Evolutionary conservation across 1,140 invertebrate genomes (phyloP), one percentile per base, ranked within the genome.

Genomic region (Aplysia californica): DNA sequence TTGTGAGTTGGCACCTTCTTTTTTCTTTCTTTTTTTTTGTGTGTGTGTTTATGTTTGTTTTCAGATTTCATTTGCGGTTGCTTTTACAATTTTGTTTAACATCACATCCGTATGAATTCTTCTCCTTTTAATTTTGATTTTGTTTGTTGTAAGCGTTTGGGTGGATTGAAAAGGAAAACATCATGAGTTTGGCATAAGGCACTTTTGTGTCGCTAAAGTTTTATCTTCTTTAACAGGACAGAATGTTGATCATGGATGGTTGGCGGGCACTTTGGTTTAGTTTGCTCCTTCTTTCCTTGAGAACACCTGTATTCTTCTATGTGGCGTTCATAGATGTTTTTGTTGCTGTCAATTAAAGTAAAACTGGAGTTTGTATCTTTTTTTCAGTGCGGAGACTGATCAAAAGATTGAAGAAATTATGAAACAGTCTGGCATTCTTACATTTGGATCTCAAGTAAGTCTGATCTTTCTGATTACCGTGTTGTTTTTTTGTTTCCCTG

Each of bases 361-460:
- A 64, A 20, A 2, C n/a, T 64, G 29, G 31, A 64, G 1, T 64
- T n/a, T 50, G 44, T 50, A n/a, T 50, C 44, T 50, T 33, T 61
- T 38, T 86, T 81, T n/a, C 80, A 89, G 89, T 76, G 82, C 81
- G 59, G 89, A 90, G 75, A 90, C 89, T 72, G 94, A 95, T 83
- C 91, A 91, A 36, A 94, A 94, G 84, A 92, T 95, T 83, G 92
- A 93, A 79, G 94, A 95, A 85, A 95, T 95, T 29, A 94, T 93
- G 91, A 92, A 94, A 89, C 93, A 94, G 89, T 96, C 94, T 86
- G 96, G 96, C 64, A 94, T 96, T 78, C 88, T 98, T 41, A 96
- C 92, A 78, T 94, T 97, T 72, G 93, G 95, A 84, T 94, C 94
- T 50, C 86, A 89, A 80, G 91, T 92, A 86, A 79, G 61, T 41